phyloP scores from a whole-genome alignment of 1,140 invertebrate genomes.

The Caenorhabditis briggsae region DNA sequence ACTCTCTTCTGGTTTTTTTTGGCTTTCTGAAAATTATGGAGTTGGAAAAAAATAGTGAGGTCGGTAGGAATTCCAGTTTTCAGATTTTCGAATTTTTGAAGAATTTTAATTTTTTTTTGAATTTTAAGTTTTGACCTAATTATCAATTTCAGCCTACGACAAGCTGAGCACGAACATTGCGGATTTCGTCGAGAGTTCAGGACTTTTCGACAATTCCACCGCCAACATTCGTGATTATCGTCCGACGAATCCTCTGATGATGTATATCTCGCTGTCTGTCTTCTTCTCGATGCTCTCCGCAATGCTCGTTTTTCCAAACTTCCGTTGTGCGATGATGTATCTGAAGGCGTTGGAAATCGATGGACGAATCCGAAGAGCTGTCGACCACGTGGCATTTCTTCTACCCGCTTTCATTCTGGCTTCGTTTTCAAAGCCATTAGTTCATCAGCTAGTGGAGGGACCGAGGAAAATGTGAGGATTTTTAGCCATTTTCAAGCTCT shows the following conservation, averaged over 20 bases:
- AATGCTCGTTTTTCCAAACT: conserved; percentile 59
- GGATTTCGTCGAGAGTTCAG: conserved; percentile 20
- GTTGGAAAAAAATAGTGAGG: too few relatives aligned
- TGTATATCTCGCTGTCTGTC: conserved; percentile 57
- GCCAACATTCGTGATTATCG: conserved; percentile 13
- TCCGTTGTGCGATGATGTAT: conserved; percentile 61
- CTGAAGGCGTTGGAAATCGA: conserved; percentile 25
- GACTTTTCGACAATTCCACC: conserved; percentile 7
- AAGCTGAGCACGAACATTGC: conserved; percentile 41
- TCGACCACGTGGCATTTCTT: conserved; percentile 5
- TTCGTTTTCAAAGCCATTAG: background rate
- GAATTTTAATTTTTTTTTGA: background rate
- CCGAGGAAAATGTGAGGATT: conserved; percentile 1
- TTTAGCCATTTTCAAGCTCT: background rate
- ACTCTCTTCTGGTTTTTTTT: too few relatives aligned
- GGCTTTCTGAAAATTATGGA: too few relatives aligned
- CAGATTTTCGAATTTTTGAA: too few relatives aligned
- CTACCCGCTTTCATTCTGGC: conserved; percentile 23
- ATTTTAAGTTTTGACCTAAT: background rate
- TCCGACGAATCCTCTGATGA: conserved; percentile 51
- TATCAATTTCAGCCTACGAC: conserved; percentile 58
- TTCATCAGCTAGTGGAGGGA: conserved; percentile 6
- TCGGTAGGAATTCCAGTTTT: too few relatives aligned
- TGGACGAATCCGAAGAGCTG: background rate
- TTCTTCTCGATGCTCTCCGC: conserved; percentile 62